Evolutionary conservation across 1,140 invertebrate species (phyloP), one percentile per base, ranked within the genome.

Genomic region (Heliconius eleuchia): DNA sequence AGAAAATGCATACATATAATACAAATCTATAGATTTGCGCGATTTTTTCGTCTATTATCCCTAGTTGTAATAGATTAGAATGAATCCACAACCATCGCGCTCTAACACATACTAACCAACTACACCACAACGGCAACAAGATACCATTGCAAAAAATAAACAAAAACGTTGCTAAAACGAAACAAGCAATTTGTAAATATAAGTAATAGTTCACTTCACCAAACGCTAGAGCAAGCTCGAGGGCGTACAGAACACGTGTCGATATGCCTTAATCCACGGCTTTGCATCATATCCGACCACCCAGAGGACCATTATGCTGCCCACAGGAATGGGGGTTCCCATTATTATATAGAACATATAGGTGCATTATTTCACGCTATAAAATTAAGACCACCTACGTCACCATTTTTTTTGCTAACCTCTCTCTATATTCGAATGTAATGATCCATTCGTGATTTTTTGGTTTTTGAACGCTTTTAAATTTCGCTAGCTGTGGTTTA

Each of bases 381-480:
- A 91, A 91, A 89, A 88, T 88, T 77, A 76, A 85, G 92, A 93
- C 92, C 92, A 93, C 92, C 92, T 85, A 92, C 89, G 87, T 83
- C 74, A 88, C 74, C 39, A 73, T 52, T 82, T 80, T 83, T 89
- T 91, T 90, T 46, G 86, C 84, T 76, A 85, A 87, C 86, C 82
- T 84, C 79, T 88, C 82, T 84, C 80, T 86, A 76, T 79, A 87
- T 88, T 86, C 86, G 88, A 91, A 93, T 89, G 86, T 92, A 93
- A 93, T 93, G 89, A 91, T 84, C 85, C 89, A 88, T 87, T 90
- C 91, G 92, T 93, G 92, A 91, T 88, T 90, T 91, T 90, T 92
- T 84, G 85, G 80, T 85, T 86, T 87, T 86, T 82, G 50, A 52
- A 52, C 27, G 39, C 50, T 34, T 80, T 57, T 74, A 27, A 37